Evolutionary conservation across 2,888 invertebrate genomes (phyloP), one percentile per base, ranked within the genome.

Genomic region (Monopis laevigella): DNA sequence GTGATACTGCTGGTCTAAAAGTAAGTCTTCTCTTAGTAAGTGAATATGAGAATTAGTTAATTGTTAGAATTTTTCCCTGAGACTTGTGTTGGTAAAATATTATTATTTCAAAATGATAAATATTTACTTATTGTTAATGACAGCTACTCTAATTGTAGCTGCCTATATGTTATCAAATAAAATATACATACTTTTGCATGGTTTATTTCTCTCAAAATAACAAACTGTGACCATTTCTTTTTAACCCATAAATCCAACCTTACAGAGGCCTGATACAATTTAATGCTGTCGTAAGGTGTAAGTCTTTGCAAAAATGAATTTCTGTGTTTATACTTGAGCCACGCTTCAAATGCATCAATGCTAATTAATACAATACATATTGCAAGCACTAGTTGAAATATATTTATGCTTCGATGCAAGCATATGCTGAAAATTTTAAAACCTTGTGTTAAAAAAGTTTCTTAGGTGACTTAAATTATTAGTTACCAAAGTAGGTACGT

Each of bases 291-390:
- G 51, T 65, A 24, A 45, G 45, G 49, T 5, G 63, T 58, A 45
- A 77, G 47, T 46, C 55, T 63, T 55, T 69, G 75, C 14, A 80
- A 54, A 49, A 63, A 77, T 44, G 60, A 52, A 42, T 65, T 74
- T 52, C 78, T 71, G 47, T 73, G 78, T 57, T 77, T 78, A 50
- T 67, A 55, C 58, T 65, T 74, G 21, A 80, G 54, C 78, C 78
- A 80, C 41, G 61, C 49, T 53, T 80, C 78, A 51, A 77, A 62
- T 46, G 67, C 71, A 57, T 80, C 77, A 51, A 67, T 51, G 44
- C 48, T 51, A 29, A 72, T 39, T 42, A 62, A 46, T 45, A 57
- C 47, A 45, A 65, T 53, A 41, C 52, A 55, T 43, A 63, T 46
- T 46, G 59, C 59, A 45, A 69, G 55, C 26, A 63, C 29, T 42